Evolutionary conservation across 2,797 vertebrate species (phyloP).

Genomic region (Rhincodon typus): DNA sequence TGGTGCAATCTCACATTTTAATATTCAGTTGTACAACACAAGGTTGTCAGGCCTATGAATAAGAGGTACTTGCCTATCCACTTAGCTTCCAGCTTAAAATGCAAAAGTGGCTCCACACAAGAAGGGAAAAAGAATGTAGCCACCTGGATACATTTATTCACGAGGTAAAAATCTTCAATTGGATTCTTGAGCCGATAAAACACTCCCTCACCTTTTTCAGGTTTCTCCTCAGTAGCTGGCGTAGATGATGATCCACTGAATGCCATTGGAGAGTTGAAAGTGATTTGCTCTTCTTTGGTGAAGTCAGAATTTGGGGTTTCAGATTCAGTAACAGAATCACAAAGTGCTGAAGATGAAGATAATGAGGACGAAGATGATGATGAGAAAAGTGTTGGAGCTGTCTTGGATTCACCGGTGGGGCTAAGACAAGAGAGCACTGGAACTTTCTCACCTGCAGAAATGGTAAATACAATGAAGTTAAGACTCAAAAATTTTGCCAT

Average conservation of each 20-base stretch:
- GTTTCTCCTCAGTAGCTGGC: constrained; percentile 79
- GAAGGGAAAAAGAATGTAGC: not conserved
- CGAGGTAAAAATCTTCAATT: not conserved
- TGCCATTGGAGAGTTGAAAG: constrained; percentile 79
- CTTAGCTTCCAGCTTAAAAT: not conserved
- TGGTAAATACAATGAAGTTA: not conserved
- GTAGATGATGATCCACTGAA: constrained; percentile 84
- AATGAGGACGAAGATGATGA: constrained; percentile 65
- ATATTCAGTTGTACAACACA: not conserved
- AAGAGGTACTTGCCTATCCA: not conserved
- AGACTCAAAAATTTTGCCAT: not conserved
- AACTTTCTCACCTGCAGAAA: constrained; percentile 16
- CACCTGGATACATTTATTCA: not conserved
- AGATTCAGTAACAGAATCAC: constrained; percentile 92
- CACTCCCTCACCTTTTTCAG: constrained; percentile 77
- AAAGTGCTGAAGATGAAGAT: constrained; percentile 89
- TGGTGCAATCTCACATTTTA: not conserved
- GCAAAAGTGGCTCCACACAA: not conserved
- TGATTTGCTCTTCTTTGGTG: constrained; percentile 77
- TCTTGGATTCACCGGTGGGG: constrained; percentile 84
- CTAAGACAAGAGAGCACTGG: constrained; percentile 44
- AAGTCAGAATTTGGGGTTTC: constrained; percentile 80
- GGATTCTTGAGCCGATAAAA: not conserved
- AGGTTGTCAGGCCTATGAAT: not conserved
- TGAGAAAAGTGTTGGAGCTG: constrained; percentile 79